These are phyloP conservation scores for Papilio helenus DNA, from an alignment of 1,140 invertebrate species.

Conservation along the genomic window DNA sequence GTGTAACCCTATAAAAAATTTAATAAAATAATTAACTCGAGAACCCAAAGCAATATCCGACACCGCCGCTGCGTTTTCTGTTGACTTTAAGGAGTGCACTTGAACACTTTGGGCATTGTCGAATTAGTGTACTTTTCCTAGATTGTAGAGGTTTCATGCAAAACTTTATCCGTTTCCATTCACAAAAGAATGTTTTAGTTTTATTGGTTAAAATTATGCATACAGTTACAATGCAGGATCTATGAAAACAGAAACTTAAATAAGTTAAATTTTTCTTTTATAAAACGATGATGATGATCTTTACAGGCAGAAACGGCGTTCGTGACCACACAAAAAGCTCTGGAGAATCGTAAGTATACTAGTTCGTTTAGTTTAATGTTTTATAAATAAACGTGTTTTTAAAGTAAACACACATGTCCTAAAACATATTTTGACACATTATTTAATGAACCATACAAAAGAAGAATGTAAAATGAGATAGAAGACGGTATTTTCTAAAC, in stretches of 20 bases:
- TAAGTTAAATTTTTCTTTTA: background rate
- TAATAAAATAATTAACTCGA: no score
- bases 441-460: background rate
- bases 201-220: background rate
- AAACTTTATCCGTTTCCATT: no score
- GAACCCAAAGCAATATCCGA: no score
- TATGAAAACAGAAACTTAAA: no score
- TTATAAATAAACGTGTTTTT: background rate
- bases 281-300: background rate
- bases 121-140: no score
- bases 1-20: background rate
- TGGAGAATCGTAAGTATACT: slow-evolving; percentile 75
- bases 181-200: no score
- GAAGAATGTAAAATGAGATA: background rate
- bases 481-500: background rate
- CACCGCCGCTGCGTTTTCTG: no score
- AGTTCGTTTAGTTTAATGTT: background rate
- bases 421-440: background rate
- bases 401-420: background rate
- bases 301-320: slow-evolving; percentile 51
- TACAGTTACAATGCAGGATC: background rate
- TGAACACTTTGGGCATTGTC: no score
- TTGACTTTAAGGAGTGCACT: no score
- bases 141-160: no score
- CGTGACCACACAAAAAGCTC: slow-evolving; percentile 69